Base-by-base conservation (phyloP, 2,888 invertebrate genomes). In the Heliconius charithonia region DNA sequence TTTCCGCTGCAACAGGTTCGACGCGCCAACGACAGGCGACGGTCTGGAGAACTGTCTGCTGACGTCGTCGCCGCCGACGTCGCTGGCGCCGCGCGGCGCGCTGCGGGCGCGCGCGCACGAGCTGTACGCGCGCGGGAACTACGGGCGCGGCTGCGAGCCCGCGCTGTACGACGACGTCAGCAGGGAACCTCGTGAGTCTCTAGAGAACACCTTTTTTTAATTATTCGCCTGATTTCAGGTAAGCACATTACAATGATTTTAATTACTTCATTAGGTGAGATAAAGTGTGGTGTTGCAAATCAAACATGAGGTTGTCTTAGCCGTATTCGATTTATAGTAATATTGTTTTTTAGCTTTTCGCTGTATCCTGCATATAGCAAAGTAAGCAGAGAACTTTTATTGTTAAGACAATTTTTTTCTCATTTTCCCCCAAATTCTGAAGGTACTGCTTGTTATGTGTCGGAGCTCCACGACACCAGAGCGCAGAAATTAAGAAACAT, bases 91-190 rank as follows among this genome's bases (percentile, higher is more conserved):
- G 0, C 96, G 96, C 9, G 92, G 95, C 29, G 97, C 97, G 69
- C 95, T 97, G 79, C 93, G 96, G 66, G 92, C 96, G 7, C 97
- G 96, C 81, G 91, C 95, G 0, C 97, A 97, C 78, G 97, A 98
- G 89, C 91, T 98, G 37, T 98, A 97, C 84, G 97, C 98, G 80
- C 92, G 98, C 67, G 97, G 97, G 0, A 98, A 97, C 88, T 98
- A 97, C 84, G 98, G 97, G 0, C 96, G 97, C 76, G 98, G 98
- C 0, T 98, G 98, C 84, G 97, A 98, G 87, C 96, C 97, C 0
- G 96, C 97, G 79, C 95, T 96, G 3, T 92, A 93, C 80, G 94
- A 94, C 82, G 91, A 92, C 80, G 84, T 86, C 0, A 88, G 89
- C 12, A 86, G 87, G 2, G 92, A 92, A 56, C 87, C 89, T 62